These are phyloP conservation scores for Nicator chloris DNA, from an alignment of 2,113 vertebrate species.

Conservation along the genomic window DNA sequence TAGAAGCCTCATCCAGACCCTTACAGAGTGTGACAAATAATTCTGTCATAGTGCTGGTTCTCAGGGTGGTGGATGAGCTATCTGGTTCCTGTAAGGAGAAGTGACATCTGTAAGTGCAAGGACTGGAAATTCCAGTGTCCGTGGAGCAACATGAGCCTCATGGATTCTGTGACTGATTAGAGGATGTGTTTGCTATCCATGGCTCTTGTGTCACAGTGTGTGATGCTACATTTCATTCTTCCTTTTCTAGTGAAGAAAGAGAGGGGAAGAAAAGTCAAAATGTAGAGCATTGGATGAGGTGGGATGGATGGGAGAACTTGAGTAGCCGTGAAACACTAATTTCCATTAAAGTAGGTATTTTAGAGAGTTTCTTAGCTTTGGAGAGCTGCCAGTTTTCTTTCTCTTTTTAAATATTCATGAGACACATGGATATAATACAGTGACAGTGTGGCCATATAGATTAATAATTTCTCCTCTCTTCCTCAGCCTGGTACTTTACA, in stretches of 20 bases:
- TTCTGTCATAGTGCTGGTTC: not conserved
- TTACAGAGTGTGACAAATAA: slow-evolving; percentile 9
- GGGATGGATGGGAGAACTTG: not conserved
- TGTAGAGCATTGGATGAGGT: not conserved
- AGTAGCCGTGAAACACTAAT: not conserved
- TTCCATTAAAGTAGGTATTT: slow-evolving; percentile 4
- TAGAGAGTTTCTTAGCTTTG: slow-evolving; percentile 28
- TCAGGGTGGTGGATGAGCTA: not conserved
- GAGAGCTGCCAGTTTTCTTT: slow-evolving; percentile 4
- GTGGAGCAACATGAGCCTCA: not conserved
- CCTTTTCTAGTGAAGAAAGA: not conserved
- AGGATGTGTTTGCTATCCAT: not conserved
- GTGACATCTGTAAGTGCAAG: not conserved
- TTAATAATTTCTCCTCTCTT: slow-evolving; percentile 6
- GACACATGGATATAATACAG: not conserved
- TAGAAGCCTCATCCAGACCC: not conserved
- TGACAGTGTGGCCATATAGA: not conserved
- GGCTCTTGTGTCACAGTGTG: not conserved
- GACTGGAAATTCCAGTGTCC: slow-evolving; percentile 14
- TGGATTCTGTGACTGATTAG: slow-evolving; percentile 10
- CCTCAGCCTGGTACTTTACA: not conserved
- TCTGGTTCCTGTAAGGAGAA: not conserved
- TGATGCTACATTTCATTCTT: not conserved
- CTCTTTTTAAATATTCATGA: slow-evolving; percentile 35
- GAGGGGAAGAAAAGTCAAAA: not conserved